Evolutionary conservation across 2,797 vertebrate species (phyloP), one percentile per base, ranked within the genome.

Genomic region (Gouania willdenowi): DNA sequence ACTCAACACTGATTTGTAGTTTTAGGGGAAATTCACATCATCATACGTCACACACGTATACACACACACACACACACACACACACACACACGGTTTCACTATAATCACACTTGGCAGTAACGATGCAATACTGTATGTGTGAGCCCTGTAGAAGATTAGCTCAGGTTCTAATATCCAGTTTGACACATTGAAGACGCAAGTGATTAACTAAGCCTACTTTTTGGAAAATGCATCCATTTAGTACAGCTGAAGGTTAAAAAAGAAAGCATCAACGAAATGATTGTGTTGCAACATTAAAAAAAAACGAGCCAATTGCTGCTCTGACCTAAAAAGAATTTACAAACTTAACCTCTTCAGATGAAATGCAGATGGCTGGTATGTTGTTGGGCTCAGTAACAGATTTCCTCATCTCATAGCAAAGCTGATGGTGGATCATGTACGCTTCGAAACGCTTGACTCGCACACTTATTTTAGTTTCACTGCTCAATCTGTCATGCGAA

Each of bases 1-100:
- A 40, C 51, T 20, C 11, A 17, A 33, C 45, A 31, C 8, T 16
- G 49, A 40, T 41, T 27, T 45, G 36, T 41, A 57, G 33, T 70
- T 70, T 66, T 20, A 44, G 66, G 75, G 79, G 61, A 76, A 75
- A 79, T 81, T 79, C 70, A 21, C 20, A 45, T 50, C 23, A 10
- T 23, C 40, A 12, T 23, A 23, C 12, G 12, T n/a, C n/a, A n/a
- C n/a, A n/a, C n/a, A n/a, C n/a, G n/a, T n/a, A n/a, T 13, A 3
- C 13, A 14, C 13, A 14, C 13, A 14, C 13, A 4, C 48, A 13
- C 35, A 18, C 39, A 13, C 45, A 16, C 33, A 7, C 13, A 28
- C n/a, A 34, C 13, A 24, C 15, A 43, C 53, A 22, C 35, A 46
- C 36, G 25, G 40, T 27, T 44, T 45, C 60, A 46, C 55, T 39